Conservation (phyloP, 2,888 invertebrate species). For the Penaeus monodon region DNA sequence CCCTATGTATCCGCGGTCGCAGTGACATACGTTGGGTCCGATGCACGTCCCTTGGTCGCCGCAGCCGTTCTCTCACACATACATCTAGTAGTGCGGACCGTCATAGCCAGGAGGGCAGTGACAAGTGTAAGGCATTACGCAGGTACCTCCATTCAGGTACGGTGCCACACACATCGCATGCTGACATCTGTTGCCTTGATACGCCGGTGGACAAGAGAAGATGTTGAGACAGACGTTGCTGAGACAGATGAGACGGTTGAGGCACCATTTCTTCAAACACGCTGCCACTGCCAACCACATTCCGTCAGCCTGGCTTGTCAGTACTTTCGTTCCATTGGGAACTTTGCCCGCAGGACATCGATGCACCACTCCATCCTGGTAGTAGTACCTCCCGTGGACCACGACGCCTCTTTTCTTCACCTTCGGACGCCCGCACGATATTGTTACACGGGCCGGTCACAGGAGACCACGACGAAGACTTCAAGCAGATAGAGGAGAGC, state of each 20-base stretch:
- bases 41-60: conserved; percentile 51
- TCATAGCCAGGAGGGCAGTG: conserved; percentile 75
- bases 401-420: conserved; percentile 58
- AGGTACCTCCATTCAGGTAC: conserved; percentile 77
- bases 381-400: conserved; percentile 61
- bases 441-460: conserved; percentile 60
- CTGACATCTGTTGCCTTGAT: conserved; percentile 59
- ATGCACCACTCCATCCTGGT: conserved; percentile 57
- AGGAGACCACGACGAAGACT: conserved; percentile 64
- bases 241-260: conserved; percentile 61
- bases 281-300: conserved; percentile 52
- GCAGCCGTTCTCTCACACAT: conserved; percentile 67
- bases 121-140: conserved; percentile 75
- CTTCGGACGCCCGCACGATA: conserved; percentile 62
- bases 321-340: conserved; percentile 46
- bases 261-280: conserved; percentile 58
- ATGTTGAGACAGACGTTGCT: conserved; percentile 57
- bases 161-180: conserved; percentile 73
- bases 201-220: conserved; percentile 60
- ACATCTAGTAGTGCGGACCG: conserved; percentile 75
- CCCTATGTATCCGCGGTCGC: conserved; percentile 36
- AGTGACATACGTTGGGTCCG: conserved; percentile 64
- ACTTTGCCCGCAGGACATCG: conserved; percentile 59
- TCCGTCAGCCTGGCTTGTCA: conserved; percentile 58
- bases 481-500: conserved; percentile 63